Conservation (phyloP, 1,140 invertebrate genomes). For the Tetramorium simillimum region DNA sequence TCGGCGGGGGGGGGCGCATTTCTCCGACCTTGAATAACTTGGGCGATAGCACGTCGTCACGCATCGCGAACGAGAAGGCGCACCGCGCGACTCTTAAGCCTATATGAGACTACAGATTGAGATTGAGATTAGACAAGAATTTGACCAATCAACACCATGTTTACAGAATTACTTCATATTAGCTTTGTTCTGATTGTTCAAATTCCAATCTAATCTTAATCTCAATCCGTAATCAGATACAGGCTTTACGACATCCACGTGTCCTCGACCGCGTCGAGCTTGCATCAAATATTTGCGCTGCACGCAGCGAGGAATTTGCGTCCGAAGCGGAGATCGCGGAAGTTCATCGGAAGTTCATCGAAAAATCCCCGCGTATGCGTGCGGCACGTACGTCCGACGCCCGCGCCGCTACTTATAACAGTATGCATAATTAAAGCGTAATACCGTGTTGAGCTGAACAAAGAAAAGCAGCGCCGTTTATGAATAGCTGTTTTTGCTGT, state of each 20-base stretch:
- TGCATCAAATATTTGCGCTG: constrained; percentile 15
- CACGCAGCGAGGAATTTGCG: constrained; percentile 3
- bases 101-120: no score
- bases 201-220: no score
- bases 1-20: background rate
- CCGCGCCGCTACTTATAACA: no score
- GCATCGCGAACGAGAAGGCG: background rate
- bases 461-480: constrained; percentile 18
- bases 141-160: no score
- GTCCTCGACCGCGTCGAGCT: background rate
- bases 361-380: constrained; percentile 8
- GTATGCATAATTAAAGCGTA: constrained; percentile 14
- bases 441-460: background rate
- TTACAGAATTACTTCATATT: no score
- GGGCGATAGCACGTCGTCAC: no score
- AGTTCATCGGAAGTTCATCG: no score
- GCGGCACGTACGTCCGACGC: background rate
- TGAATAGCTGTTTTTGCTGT: constrained; percentile 5
- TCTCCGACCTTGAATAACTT: background rate
- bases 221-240: no score
- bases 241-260: background rate
- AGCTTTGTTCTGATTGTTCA: no score
- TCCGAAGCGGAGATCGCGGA: background rate
- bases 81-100: background rate
- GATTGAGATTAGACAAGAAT: no score